Percentiles rank a stretch among this genome's conserved stretches.
Conservation (phyloP, 2,888 invertebrate species). For the Lymantria monacha region DNA sequence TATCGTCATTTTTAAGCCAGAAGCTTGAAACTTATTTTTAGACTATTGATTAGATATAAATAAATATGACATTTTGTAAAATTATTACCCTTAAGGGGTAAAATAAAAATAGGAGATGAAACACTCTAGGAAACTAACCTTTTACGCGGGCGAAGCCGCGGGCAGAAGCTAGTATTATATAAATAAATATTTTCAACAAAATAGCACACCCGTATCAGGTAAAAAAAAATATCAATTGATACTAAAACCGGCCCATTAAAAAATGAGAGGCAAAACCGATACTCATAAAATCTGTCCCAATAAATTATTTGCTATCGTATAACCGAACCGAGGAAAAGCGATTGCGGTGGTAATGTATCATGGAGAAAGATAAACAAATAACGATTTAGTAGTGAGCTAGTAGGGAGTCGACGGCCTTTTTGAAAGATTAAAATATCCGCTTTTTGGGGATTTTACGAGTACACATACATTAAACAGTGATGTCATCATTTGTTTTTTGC, state of each 20-base stretch:
- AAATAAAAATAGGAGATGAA: no score
- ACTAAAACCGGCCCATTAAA: background rate
- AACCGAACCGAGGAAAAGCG: constrained; percentile 5
- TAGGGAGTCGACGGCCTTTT: background rate
- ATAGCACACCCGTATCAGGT: background rate
- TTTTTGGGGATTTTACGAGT: background rate
- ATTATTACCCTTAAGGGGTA: no score
- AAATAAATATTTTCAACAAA: no score
- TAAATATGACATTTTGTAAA: no score
- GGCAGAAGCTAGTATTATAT: no score
- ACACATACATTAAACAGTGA: no score
- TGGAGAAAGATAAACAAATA: constrained; percentile 3
- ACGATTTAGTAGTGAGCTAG: background rate
- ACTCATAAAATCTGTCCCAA: constrained; percentile 1
- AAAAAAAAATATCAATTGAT: background rate
- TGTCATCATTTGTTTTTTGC: no score
- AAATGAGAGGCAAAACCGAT: background rate
- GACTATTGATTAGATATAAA: no score
- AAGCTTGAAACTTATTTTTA: no score
- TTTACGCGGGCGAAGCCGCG: no score
- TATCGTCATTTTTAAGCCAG: no score
- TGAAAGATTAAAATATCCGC: background rate
- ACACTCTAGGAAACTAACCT: no score
- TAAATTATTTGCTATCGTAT: constrained; percentile 6
- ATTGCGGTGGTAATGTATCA: constrained; percentile 4